Evolutionary conservation across 2,797 vertebrate species (phyloP).

Genomic region (Eulemur rubriventer): DNA sequence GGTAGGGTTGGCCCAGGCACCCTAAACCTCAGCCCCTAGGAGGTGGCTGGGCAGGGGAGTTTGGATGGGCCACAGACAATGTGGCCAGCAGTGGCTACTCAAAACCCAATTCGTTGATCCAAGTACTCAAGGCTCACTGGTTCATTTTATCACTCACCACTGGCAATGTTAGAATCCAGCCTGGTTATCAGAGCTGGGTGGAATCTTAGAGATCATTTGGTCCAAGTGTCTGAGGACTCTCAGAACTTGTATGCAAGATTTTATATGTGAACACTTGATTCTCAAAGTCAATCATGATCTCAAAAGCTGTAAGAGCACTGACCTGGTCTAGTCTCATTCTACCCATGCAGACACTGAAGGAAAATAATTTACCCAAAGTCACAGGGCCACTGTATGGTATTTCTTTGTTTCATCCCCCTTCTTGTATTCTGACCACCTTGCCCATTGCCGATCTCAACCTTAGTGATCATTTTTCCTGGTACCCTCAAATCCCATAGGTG

Average conservation of each 20-base stretch:
- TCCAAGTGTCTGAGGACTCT: neutral
- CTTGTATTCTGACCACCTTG: neutral
- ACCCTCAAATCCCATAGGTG: neutral
- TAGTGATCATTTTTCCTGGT: constrained; percentile 8
- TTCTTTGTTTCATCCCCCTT: neutral
- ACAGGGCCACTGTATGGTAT: neutral
- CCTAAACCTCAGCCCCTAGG: neutral
- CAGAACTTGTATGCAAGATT: neutral
- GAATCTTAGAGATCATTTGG: neutral
- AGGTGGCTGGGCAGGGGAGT: fast-evolving
- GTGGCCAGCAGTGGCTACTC: neutral
- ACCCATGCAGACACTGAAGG: neutral
- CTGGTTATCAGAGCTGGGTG: neutral
- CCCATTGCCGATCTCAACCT: neutral
- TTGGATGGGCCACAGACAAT: neutral
- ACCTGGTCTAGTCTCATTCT: neutral
- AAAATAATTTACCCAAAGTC: neutral
- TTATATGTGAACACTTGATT: neutral
- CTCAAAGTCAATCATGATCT: neutral
- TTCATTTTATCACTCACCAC: neutral
- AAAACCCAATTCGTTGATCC: neutral
- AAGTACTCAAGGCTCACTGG: neutral
- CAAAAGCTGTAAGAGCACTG: neutral
- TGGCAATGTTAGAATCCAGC: neutral
- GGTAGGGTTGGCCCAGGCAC: neutral